Conservation (phyloP, 2,888 invertebrate genomes). For the Synergus umbraculus region DNA sequence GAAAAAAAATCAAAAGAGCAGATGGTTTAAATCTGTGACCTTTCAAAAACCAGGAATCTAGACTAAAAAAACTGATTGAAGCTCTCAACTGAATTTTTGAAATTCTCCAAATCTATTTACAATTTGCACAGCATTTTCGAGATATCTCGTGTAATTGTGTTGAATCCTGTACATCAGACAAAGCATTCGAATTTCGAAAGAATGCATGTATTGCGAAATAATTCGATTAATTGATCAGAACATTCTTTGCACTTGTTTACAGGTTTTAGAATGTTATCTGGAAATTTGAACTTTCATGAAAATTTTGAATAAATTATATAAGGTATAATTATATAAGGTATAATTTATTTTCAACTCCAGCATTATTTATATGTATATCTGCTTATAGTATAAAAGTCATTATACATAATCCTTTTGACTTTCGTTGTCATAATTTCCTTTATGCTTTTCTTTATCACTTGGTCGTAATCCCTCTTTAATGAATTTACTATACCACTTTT, state of each 20-base stretch:
- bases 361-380: too few relatives aligned
- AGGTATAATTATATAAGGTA: too few relatives aligned
- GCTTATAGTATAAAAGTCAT: background rate
- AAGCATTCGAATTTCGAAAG: background rate
- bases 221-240: background rate
- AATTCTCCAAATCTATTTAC: background rate
- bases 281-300: background rate
- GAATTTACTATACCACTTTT: background rate
- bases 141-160: background rate
- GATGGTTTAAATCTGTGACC: background rate
- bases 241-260: too few relatives aligned
- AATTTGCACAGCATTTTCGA: background rate
- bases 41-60: constrained; percentile 2
- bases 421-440: background rate
- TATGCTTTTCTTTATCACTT: background rate
- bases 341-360: too few relatives aligned
- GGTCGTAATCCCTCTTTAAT: constrained; percentile 1
- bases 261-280: background rate
- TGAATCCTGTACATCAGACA: background rate
- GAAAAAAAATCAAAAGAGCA: constrained; percentile 14
- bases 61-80: background rate
- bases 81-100: background rate
- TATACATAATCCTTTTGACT: background rate
- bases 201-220: background rate
- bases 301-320: background rate